phyloP scores from a whole-genome alignment of 2,888 invertebrate species.

The Leptopilina syphax region DNA sequence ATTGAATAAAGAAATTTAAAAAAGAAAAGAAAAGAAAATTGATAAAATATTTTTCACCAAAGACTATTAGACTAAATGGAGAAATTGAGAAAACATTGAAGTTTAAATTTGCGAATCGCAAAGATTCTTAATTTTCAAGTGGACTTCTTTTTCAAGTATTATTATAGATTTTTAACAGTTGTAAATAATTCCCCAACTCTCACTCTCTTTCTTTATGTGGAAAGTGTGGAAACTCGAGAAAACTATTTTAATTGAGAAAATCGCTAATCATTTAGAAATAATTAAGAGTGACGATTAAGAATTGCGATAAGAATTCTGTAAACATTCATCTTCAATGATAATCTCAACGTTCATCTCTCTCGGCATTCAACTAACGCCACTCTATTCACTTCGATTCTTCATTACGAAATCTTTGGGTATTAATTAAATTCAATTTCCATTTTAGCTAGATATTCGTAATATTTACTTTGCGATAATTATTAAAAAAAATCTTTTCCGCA shows the following conservation, averaged over 20 bases:
- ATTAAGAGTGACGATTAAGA: slow-evolving; percentile 17
- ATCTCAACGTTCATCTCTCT: slow-evolving; percentile 10
- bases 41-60: too few relatives aligned
- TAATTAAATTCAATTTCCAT: neutral
- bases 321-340: slow-evolving; percentile 13
- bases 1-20: too few relatives aligned
- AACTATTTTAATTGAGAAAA: slow-evolving; percentile 12
- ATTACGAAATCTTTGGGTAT: slow-evolving; percentile 7
- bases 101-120: too few relatives aligned
- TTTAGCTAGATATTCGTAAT: neutral
- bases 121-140: too few relatives aligned
- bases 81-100: too few relatives aligned
- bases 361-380: neutral
- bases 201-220: neutral
- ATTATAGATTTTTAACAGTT: neutral
- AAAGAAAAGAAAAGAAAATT: too few relatives aligned
- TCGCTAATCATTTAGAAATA: slow-evolving; percentile 18
- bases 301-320: neutral
- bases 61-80: too few relatives aligned
- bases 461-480: neutral
- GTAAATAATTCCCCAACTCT: too few relatives aligned
- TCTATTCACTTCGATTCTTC: neutral
- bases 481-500: neutral
- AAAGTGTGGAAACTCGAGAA: slow-evolving; percentile 5
- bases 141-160: neutral